Evolutionary conservation across 2,888 invertebrate genomes (phyloP).

Genomic region (Buathra laborator): DNA sequence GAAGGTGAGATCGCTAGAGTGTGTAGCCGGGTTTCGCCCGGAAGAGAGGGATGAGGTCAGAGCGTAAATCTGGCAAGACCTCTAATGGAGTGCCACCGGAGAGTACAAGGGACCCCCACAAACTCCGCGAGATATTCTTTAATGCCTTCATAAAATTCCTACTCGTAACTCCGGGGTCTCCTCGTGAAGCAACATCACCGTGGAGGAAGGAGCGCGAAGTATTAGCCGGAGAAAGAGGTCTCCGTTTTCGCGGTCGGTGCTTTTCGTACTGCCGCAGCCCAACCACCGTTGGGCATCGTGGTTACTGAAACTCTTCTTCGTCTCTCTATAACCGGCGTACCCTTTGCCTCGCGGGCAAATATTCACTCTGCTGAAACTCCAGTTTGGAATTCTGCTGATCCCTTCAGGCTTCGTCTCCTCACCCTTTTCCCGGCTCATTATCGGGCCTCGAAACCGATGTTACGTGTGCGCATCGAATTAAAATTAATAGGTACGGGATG

Average conservation of each 20-base stretch:
- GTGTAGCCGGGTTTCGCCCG: conserved; percentile 13
- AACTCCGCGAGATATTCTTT: conserved; percentile 74
- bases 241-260: conserved; percentile 46
- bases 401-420: conserved; percentile 71
- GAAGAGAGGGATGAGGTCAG: conserved; percentile 16
- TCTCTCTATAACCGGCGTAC: conserved; percentile 15
- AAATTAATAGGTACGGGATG: conserved; percentile 63
- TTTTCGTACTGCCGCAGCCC: conserved; percentile 42
- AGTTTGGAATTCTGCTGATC: conserved; percentile 76
- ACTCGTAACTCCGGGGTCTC: conserved; percentile 68
- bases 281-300: conserved; percentile 30
- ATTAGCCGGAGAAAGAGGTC: conserved; percentile 50
- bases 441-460: conserved; percentile 70
- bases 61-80: conserved; percentile 61
- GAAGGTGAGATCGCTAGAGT: conserved; percentile 42
- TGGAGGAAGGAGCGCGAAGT: conserved; percentile 26
- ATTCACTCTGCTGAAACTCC: conserved; percentile 77
- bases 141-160: conserved; percentile 76
- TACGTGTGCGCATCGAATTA: conserved; percentile 70
- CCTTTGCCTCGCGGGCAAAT: conserved; percentile 75
- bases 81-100: conserved; percentile 63
- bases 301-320: conserved; percentile 39
- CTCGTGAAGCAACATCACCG: conserved; percentile 50
- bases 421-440: conserved; percentile 72
- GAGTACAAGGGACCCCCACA: conserved; percentile 40